phyloP scores from a whole-genome alignment of 2,888 invertebrate species.

The Dicyrtoma fusca region DNA sequence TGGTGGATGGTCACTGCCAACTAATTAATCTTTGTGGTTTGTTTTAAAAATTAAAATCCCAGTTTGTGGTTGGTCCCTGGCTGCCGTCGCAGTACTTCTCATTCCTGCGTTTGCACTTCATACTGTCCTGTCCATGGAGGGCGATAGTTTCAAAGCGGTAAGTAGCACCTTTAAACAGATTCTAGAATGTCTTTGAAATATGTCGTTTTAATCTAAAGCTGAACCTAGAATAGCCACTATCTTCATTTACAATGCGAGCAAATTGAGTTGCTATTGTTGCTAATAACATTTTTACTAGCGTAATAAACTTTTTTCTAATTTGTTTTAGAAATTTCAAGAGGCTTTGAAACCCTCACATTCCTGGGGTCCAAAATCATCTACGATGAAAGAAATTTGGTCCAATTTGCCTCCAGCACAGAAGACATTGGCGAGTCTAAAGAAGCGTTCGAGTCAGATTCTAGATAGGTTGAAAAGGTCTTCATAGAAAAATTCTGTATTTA shows the following conservation, averaged over 20 bases:
- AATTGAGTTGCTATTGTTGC: too few relatives aligned
- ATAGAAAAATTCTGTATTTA: background rate
- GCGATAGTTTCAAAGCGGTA: background rate
- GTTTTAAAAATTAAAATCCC: constrained; percentile 62
- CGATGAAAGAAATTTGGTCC: constrained; percentile 27
- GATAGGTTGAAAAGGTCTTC: background rate
- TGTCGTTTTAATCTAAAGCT: background rate
- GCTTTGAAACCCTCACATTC: constrained; percentile 24
- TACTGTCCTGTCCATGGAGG: constrained; percentile 50
- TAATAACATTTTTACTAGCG: too few relatives aligned
- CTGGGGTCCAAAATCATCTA: constrained; percentile 38
- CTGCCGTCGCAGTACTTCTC: constrained; percentile 60
- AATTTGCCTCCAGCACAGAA: too few relatives aligned
- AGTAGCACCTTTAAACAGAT: background rate
- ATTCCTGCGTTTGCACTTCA: constrained; percentile 63
- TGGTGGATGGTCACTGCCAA: background rate
- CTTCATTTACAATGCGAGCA: too few relatives aligned
- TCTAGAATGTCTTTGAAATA: background rate
- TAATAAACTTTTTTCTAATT: background rate
- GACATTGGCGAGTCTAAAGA: too few relatives aligned
- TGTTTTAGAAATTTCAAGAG: constrained; percentile 35
- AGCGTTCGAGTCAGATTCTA: background rate
- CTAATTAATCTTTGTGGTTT: constrained; percentile 1
- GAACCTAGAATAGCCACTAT: too few relatives aligned
- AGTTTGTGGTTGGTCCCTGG: constrained; percentile 50